Evolutionary conservation across 2,888 invertebrate genomes (phyloP), one percentile per base, ranked within the genome.

Genomic region (Azorinus chamasolen): DNA sequence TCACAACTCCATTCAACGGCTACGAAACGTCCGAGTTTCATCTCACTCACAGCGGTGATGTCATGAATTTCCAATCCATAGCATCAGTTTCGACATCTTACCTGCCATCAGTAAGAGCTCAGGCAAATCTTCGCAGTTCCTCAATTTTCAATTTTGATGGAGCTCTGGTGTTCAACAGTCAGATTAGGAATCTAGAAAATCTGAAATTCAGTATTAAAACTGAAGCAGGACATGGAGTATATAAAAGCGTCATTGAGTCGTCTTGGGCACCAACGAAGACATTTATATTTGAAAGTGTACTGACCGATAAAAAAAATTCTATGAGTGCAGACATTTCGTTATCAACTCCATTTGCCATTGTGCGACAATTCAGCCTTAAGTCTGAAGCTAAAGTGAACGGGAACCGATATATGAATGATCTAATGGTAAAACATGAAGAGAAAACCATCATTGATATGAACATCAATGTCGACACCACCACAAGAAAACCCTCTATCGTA

Each of bases 171-270:
- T 55, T 79, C 46, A 74, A 39, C n/a, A 75, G 75, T 43, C 71
- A 75, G 37, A 71, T 79, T 6, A 51, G 48, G 22, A 62, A 65
- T 24, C 64, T 79, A 20, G 79, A 79, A 69, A 75, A 64, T 22
- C 45, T 79, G 24, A 71, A 45, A 22, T 24, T 79, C 5, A 48
- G 32, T 18, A 5, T 75, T 2, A 62, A 54, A 64, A 79, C 66
- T n/a, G 58, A 25, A 46, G 62, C 27, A 14, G 16, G 5, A 12
- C 50, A 46, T 14, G 64, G 55, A 5, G 63, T 48, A 51, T 63
- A 59, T 41, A 64, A 62, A 41, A 71, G 55, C 39, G 43, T 39
- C 24, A 24, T 71, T 4, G 68, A 75, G 37, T 24, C 63, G n/a
- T 50, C 63, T 0, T 79, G 79, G 79, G 57, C 71, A 5, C 61